A percentile compares a stretch with the other conserved stretches of the same genome.
Conservation (phyloP, 2,888 invertebrate species). For the Aleiodes testaceus region DNA sequence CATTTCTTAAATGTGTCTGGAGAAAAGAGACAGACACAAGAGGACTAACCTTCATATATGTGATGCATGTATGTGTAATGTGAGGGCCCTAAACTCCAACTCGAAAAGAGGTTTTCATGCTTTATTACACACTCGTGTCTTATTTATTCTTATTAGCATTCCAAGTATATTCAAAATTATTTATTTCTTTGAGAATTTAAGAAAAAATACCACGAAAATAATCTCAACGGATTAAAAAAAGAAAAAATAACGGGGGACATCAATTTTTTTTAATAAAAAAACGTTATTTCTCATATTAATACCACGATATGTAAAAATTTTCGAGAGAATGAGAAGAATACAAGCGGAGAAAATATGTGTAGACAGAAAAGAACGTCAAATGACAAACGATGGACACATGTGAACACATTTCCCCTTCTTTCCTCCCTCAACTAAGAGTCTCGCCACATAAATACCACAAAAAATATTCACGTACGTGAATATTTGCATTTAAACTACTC, state of each 20-base stretch:
- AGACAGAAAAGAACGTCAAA: slow-evolving; percentile 61
- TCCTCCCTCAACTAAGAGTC: slow-evolving; percentile 45
- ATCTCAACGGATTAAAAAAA: neutral
- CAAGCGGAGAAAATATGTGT: slow-evolving; percentile 46
- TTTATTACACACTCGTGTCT: slow-evolving; percentile 35
- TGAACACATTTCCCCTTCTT: slow-evolving; percentile 55
- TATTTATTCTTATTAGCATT: slow-evolving; percentile 43
- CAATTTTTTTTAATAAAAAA: neutral
- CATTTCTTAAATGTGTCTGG: slow-evolving; percentile 50
- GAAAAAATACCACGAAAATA: neutral
- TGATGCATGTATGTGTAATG: slow-evolving; percentile 52
- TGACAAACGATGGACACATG: slow-evolving; percentile 67
- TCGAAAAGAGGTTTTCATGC: slow-evolving; percentile 38
- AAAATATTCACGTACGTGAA: slow-evolving; percentile 22
- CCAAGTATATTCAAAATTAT: slow-evolving; percentile 42
- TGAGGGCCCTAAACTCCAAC: slow-evolving; percentile 45
- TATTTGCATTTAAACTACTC: slow-evolving; percentile 7
- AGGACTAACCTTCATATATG: no score
- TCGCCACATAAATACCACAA: slow-evolving; percentile 33
- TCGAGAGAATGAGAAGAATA: neutral
- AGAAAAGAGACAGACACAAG: slow-evolving; percentile 13
- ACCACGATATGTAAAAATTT: neutral
- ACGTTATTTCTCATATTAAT: neutral
- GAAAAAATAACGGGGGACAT: neutral
- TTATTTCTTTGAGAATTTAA: slow-evolving; percentile 24